Conservation (phyloP, 2,797 vertebrate species). For the Semotilus atromaculatus region DNA sequence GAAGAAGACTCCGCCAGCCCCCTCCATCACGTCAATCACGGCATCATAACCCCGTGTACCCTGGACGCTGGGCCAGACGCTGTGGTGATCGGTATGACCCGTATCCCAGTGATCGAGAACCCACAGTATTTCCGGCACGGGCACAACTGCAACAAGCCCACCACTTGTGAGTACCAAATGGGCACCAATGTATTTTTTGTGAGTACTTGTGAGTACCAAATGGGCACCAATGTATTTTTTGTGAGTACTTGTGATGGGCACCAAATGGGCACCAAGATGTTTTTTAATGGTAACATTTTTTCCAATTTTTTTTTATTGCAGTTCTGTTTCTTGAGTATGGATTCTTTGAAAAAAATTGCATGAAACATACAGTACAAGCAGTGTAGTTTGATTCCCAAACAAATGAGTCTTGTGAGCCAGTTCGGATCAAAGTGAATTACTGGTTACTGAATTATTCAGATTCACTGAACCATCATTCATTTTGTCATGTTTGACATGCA, state of each 20-base stretch:
- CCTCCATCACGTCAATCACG: conserved; percentile 95
- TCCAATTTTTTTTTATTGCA: not conserved
- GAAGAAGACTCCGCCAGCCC: conserved; percentile 97
- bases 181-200: not conserved
- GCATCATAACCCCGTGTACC: conserved; percentile 90
- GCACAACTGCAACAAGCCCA: conserved; percentile 93
- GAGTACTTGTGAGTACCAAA: conserved; percentile 81
- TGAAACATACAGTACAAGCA: too few relatives aligned
- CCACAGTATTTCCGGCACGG: conserved; percentile 97
- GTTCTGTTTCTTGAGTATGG: not conserved
- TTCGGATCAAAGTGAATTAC: not conserved
- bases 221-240: not conserved
- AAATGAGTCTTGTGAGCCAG: not conserved
- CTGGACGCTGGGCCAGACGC: conserved; percentile 88
- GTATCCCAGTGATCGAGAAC: conserved; percentile 96
- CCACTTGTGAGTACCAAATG: conserved; percentile 88
- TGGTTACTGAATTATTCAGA: not conserved
- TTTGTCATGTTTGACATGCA: not conserved
- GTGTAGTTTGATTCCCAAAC: not conserved
- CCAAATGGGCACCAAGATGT: not conserved
- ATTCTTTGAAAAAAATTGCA: not conserved
- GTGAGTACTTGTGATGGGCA: conserved; percentile 83
- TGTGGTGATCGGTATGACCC: conserved; percentile 95
- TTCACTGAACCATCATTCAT: not conserved
- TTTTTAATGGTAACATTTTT: not conserved